Base-by-base conservation (phyloP, 2,113 vertebrate species). In the Microtus richardsoni region DNA sequence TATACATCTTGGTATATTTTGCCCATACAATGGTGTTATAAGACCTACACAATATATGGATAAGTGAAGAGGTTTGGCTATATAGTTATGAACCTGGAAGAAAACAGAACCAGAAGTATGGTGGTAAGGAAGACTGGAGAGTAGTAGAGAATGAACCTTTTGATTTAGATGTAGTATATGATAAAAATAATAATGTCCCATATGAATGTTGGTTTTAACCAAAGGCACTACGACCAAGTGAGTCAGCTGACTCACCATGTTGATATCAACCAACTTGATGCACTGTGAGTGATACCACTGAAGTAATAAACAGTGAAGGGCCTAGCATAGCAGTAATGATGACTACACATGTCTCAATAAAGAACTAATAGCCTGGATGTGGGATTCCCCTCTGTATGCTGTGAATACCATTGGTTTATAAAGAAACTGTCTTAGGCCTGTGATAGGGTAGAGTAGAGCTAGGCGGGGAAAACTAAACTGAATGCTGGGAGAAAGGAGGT, bases 151-250 rank as follows among this genome's bases (percentile, higher is more conserved):
- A 36, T 36, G 26, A 84, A 75, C 19, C 16, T 87, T 75, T 94
- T 93, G 89, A 93, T 44, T 44, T 39, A 17, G 33, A 79, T 12
- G 10, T 47, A 91, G 5, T 2, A 47, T 74, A 5, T 89, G 52
- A 64, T 82, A 88, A 85, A 85, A 95, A 80, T 77, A 91, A 88
- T 88, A 95, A 80, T n/a, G 21, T 87, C 11, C 16, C 28, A 41
- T 77, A 68, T 89, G 54, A 93, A 44, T 75, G 41, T 93, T 93
- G 93, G 93, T 94, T 93, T 93, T 94, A n/a, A 91, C n/a, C 36
- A 71, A 64, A 30, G 47, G 36, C 24, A 87, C 49, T 93, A 71
- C 39, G 60, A 75, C 22, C 28, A 89, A 12, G 9, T 88, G n/a
- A 89, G 28, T n/a, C 33, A 79, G 49, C 88, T 79, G n/a, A 93